phyloP scores from a whole-genome alignment of 2,888 invertebrate species.

The Cactoblastis cactorum region DNA sequence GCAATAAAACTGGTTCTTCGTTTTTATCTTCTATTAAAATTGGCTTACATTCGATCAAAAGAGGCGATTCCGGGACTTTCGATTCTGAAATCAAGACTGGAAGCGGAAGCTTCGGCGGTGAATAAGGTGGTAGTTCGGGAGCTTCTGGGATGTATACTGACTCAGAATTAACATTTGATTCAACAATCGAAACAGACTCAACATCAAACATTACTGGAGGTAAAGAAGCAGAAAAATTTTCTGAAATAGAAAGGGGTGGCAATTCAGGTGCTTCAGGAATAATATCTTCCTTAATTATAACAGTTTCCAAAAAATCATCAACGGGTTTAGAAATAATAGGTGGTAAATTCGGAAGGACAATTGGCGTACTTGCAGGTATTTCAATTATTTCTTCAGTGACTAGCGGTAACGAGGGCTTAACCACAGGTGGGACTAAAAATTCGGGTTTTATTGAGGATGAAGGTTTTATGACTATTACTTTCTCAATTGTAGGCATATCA shows the following conservation, averaged over 20 bases:
- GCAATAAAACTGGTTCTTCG: background rate
- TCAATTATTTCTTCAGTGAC: constrained; percentile 8
- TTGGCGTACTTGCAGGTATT: background rate
- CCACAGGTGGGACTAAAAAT: constrained; percentile 11
- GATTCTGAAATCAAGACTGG: background rate
- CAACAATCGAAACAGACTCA: background rate
- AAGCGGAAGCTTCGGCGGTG: constrained; percentile 5
- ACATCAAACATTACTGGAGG: background rate
- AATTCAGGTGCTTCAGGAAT: constrained; percentile 24
- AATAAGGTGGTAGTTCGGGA: constrained; percentile 15
- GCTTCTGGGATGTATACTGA: constrained; percentile 12
- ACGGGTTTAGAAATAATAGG: background rate
- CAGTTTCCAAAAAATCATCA: background rate
- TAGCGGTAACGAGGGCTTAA: constrained; percentile 7
- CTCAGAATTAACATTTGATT: background rate
- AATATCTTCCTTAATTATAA: background rate
- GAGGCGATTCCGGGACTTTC: background rate
- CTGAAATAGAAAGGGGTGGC: constrained; percentile 21
- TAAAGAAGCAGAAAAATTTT: background rate
- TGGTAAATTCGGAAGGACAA: background rate
- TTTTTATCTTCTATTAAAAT: background rate
- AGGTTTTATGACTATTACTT: constrained; percentile 15
- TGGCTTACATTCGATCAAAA: background rate
- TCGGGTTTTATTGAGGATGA: constrained; percentile 13
- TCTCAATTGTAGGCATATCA: constrained; percentile 14